Percentiles rank a stretch among this genome's conserved stretches.
Conservation (phyloP, 2,113 vertebrate genomes). For the Xiphorhynchus elegans region DNA sequence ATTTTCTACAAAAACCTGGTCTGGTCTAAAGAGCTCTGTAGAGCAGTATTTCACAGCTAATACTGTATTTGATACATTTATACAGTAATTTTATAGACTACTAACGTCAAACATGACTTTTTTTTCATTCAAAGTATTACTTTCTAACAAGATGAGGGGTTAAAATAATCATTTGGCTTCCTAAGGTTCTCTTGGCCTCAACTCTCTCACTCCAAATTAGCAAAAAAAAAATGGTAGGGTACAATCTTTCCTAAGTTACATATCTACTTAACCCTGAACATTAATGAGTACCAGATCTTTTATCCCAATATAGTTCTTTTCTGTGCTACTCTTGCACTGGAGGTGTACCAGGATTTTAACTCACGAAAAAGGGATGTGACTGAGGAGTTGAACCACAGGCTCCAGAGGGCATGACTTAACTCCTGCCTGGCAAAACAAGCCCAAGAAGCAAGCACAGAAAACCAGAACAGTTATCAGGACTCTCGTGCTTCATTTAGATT, state of each 20-base stretch:
- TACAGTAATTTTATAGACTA: background rate
- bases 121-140: background rate
- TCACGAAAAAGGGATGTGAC: background rate
- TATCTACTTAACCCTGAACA: background rate
- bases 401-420: background rate
- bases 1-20: background rate
- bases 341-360: background rate
- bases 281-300: background rate
- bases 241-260: background rate
- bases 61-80: background rate
- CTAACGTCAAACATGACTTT: background rate
- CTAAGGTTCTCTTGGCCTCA: background rate
- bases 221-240: background rate
- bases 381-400: background rate
- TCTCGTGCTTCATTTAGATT: background rate
- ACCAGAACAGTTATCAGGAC: background rate
- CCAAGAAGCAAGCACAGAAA: background rate
- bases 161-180: background rate
- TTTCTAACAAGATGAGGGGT: background rate
- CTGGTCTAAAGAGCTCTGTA: background rate
- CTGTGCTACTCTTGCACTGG: background rate
- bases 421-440: background rate
- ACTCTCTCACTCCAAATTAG: background rate
- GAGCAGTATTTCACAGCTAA: background rate
- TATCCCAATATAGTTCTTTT: background rate